Conservation (phyloP, 2,113 vertebrate species). For the Alethe castanea region DNA sequence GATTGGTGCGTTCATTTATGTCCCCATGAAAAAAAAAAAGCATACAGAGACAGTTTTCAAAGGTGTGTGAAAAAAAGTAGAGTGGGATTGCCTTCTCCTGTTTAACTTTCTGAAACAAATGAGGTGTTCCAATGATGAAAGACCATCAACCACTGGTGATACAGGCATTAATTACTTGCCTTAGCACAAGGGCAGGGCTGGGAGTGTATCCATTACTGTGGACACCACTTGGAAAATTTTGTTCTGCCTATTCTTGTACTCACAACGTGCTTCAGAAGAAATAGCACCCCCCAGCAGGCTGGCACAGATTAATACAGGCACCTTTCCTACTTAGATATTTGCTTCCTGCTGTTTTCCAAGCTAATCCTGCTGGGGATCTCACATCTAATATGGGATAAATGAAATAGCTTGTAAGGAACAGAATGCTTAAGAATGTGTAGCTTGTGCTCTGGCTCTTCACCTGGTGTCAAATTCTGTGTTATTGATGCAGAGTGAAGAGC, state of each 20-base stretch:
- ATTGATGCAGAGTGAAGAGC: background rate
- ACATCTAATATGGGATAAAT: background rate
- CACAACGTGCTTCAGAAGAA: background rate
- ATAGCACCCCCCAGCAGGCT: background rate
- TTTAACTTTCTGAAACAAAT: background rate
- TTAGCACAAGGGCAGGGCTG: background rate
- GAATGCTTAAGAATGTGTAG: background rate
- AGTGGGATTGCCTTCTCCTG: background rate
- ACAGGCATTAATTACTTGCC: background rate
- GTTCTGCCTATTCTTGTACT: background rate
- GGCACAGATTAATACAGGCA: background rate
- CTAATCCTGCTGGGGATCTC: background rate
- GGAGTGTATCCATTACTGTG: background rate
- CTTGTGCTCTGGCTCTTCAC: background rate
- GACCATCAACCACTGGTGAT: rapidly evolving
- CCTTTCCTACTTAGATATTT: background rate
- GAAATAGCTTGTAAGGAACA: background rate
- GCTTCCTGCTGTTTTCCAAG: background rate
- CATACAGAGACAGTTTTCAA: background rate
- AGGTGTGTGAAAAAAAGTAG: background rate
- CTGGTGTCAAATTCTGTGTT: background rate
- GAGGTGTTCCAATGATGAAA: background rate
- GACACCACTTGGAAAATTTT: background rate
- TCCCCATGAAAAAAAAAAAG: background rate
- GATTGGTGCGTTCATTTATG: background rate